Evolutionary conservation across 2,113 vertebrate genomes (phyloP).

Genomic region (Hoplias malabaricus): DNA sequence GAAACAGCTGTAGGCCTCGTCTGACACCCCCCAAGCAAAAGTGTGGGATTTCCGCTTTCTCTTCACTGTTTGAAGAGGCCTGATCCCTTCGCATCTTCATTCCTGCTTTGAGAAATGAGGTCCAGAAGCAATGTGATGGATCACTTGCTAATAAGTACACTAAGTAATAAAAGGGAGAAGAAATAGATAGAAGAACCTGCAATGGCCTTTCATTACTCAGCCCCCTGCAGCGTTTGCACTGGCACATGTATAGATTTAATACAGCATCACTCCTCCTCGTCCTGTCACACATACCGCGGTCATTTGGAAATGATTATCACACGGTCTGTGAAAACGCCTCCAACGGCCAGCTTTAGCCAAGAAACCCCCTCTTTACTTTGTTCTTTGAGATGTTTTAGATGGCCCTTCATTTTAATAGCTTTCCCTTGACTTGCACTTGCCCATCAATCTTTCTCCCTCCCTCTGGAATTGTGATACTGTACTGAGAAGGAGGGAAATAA

Average conservation of each 20-base stretch:
- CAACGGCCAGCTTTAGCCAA: slow-evolving; percentile 31
- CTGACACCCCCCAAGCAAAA: not conserved
- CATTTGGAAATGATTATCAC: slow-evolving; percentile 52
- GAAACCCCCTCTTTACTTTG: slow-evolving; percentile 29
- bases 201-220: slow-evolving; percentile 11
- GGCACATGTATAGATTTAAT: slow-evolving; percentile 29
- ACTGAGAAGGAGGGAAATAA: not conserved
- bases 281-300: slow-evolving; percentile 35
- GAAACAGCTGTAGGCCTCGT: not conserved
- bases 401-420: slow-evolving; percentile 35
- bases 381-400: slow-evolving; percentile 36
- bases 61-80: not conserved
- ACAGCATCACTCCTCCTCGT: slow-evolving; percentile 11
- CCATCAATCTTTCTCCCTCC: slow-evolving; percentile 39
- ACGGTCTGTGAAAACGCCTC: slow-evolving; percentile 25
- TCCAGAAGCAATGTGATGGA: slow-evolving; percentile 7
- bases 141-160: not conserved
- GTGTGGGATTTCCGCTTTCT: slow-evolving; percentile 18
- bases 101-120: not conserved
- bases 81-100: not conserved
- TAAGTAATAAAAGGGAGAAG: not conserved
- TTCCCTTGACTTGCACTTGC: slow-evolving; percentile 28
- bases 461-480: slow-evolving; percentile 31
- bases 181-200: not conserved
- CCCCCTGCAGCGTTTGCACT: slow-evolving; percentile 21